Percentiles rank a stretch among this genome's conserved stretches.
phyloP scores from a whole-genome alignment of 1,140 invertebrate genomes.

The Polyergus mexicanus region DNA sequence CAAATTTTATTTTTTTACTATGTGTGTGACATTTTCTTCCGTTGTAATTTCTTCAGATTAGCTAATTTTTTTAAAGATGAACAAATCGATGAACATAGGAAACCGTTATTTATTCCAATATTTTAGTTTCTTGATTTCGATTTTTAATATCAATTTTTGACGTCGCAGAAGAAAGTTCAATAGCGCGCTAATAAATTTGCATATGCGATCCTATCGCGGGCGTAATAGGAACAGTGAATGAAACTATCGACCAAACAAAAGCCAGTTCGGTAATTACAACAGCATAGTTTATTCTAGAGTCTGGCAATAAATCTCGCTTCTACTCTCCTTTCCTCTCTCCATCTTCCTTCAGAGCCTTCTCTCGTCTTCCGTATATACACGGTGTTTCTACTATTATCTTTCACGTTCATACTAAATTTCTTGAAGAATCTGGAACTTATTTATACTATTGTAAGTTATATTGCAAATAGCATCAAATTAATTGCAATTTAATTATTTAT shows the following conservation, averaged over 20 bases:
- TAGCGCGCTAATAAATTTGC: constrained; percentile 23
- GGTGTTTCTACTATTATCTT: constrained; percentile 18
- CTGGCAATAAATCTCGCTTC: constrained; percentile 71
- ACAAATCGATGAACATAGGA: not conserved
- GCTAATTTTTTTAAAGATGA: not conserved
- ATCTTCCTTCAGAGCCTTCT: not conserved
- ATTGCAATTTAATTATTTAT: not conserved
- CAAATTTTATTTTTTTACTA: not conserved
- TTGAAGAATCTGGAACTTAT: not conserved
- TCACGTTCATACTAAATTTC: not conserved
- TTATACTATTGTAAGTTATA: not conserved
- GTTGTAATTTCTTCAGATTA: not conserved
- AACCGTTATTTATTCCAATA: not conserved
- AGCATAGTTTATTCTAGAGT: constrained; percentile 67
- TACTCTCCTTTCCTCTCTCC: constrained; percentile 34
- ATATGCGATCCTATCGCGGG: constrained; percentile 13
- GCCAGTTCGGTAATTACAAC: constrained; percentile 74
- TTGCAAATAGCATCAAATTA: not conserved
- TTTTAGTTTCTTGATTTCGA: not conserved
- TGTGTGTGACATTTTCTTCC: not conserved
- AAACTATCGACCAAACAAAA: constrained; percentile 48
- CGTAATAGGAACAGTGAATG: constrained; percentile 20
- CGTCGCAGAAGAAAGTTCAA: not conserved
- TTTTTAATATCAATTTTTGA: constrained; percentile 15
- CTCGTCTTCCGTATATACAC: constrained; percentile 41